These are phyloP conservation scores for Circaetus cinerascens DNA, from an alignment of 2,113 vertebrate genomes.

Conservation along the genomic window DNA sequence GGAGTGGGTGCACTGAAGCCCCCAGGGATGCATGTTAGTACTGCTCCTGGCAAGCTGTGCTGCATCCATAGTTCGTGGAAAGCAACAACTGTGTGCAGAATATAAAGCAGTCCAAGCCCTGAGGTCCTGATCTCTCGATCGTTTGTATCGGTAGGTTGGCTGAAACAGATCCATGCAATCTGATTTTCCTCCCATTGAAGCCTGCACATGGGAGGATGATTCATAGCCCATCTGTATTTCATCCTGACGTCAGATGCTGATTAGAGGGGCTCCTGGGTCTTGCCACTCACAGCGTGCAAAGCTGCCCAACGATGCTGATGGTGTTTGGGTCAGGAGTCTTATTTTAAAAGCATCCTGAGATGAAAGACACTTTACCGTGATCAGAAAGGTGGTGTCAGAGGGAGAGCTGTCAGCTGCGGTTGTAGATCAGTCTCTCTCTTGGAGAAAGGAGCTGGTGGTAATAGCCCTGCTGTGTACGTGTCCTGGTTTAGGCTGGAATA, in stretches of 20 bases:
- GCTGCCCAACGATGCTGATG: accelerated
- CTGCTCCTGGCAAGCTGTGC: not conserved
- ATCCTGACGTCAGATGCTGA: not conserved
- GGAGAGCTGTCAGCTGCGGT: not conserved
- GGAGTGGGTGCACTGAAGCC: accelerated
- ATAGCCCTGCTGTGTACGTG: not conserved
- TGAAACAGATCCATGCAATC: not conserved
- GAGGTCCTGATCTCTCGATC: not conserved
- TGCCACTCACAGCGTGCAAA: not conserved
- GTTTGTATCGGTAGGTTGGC: not conserved
- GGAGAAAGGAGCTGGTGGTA: not conserved
- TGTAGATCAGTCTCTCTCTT: not conserved
- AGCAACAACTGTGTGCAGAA: not conserved
- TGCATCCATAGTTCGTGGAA: accelerated
- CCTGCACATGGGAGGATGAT: not conserved
- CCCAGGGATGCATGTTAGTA: accelerated
- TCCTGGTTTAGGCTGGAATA: no score
- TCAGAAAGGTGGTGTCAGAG: not conserved
- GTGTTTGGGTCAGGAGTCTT: not conserved
- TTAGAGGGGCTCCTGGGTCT: not conserved
- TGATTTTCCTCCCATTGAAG: not conserved
- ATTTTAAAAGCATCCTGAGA: not conserved
- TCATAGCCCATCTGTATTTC: not conserved
- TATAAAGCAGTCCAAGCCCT: not conserved
- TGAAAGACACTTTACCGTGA: not conserved